A percentile compares a stretch with the other conserved stretches of the same genome.
phyloP scores from a whole-genome alignment of 2,113 vertebrate species.

The Platysternon megacephalum region DNA sequence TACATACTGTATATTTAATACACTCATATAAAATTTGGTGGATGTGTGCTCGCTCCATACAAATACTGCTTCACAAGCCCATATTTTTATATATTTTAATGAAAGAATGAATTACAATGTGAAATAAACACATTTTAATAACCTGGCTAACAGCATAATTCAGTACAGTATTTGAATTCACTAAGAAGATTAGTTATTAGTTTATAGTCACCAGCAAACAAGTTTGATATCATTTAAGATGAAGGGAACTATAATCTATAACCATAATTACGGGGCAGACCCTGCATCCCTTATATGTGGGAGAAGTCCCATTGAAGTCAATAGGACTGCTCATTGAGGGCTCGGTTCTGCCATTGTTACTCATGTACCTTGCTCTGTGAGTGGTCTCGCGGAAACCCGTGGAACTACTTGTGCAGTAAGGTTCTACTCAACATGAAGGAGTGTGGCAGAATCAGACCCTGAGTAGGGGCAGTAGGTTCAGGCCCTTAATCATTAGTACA shows the following conservation, averaged over 20 bases:
- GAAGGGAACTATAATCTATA: constrained; percentile 63
- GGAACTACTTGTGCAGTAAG: constrained; percentile 24
- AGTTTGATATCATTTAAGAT: constrained; percentile 49
- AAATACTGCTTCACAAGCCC: constrained; percentile 64
- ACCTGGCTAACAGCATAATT: constrained; percentile 63
- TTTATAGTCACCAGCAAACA: constrained; percentile 64
- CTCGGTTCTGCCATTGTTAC: constrained; percentile 45
- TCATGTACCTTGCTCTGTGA: constrained; percentile 27
- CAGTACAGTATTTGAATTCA: not conserved
- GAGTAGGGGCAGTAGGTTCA: constrained; percentile 64
- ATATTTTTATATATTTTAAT: constrained; percentile 54
- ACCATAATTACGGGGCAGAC: constrained; percentile 50
- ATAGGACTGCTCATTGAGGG: not conserved
- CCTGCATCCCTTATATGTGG: constrained; percentile 53
- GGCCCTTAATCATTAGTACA: constrained; percentile 52
- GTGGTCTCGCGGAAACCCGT: not conserved
- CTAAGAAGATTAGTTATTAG: constrained; percentile 35
- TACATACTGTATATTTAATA: constrained; percentile 63
- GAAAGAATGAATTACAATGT: constrained; percentile 61
- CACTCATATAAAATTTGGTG: constrained; percentile 47
- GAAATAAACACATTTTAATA: constrained; percentile 51
- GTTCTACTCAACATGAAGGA: constrained; percentile 22
- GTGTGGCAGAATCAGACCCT: constrained; percentile 39
- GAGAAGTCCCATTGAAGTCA: constrained; percentile 29
- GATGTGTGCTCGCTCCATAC: constrained; percentile 74